phyloP scores from a whole-genome alignment of 2,797 vertebrate genomes.

The Propithecus perrieri region DNA sequence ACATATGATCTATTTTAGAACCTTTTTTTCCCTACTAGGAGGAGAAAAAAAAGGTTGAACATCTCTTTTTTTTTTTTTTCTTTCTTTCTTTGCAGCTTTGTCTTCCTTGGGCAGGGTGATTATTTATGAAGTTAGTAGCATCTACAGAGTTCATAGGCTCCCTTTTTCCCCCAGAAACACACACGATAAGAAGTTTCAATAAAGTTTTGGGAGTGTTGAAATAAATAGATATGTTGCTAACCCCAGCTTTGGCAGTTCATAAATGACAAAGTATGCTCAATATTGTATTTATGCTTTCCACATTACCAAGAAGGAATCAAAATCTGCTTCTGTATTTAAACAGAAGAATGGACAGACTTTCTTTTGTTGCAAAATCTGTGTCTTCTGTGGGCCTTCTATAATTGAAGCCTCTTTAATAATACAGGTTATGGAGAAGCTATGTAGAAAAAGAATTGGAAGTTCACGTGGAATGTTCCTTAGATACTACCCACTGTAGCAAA shows the following conservation, averaged over 20 bases:
- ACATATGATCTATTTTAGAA: constrained; percentile 73
- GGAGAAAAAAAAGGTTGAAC: constrained; percentile 73
- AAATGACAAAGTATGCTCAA: constrained; percentile 62
- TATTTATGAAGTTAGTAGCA: constrained; percentile 60
- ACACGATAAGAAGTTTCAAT: constrained; percentile 66
- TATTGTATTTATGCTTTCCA: constrained; percentile 66
- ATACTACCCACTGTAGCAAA: constrained; percentile 65
- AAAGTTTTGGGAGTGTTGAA: constrained; percentile 51
- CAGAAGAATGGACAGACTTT: constrained; percentile 72
- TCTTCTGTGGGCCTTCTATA: constrained; percentile 64
- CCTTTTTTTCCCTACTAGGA: constrained; percentile 29
- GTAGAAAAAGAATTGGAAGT: constrained; percentile 69
- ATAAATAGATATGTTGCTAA: constrained; percentile 44
- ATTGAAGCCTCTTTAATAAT: constrained; percentile 79
- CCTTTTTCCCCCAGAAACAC: constrained; percentile 50
- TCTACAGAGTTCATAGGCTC: constrained; percentile 72
- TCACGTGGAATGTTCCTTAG: constrained; percentile 55
- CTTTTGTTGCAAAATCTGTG: constrained; percentile 72
- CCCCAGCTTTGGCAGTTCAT: constrained; percentile 60
- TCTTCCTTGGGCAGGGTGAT: neutral
- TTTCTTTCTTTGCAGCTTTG: neutral
- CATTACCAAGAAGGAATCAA: constrained; percentile 65
- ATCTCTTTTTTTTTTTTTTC: constrained; percentile 67
- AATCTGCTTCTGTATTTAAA: constrained; percentile 71
- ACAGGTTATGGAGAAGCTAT: constrained; percentile 67